Base-by-base conservation (phyloP, 2,797 vertebrate genomes). In the Lutjanus campechanus region DNA sequence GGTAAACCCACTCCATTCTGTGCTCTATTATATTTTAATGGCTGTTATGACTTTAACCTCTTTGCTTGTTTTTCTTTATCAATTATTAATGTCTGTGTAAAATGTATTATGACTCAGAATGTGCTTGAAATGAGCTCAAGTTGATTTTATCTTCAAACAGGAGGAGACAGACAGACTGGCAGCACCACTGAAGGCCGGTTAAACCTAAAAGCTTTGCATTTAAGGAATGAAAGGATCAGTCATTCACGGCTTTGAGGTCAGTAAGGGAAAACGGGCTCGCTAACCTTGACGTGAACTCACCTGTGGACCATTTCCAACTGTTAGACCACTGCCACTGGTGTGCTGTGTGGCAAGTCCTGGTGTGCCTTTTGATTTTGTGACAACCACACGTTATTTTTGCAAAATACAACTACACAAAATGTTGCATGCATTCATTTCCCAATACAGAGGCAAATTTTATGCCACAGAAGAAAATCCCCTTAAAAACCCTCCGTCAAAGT, bases 41-140 rank as follows among this genome's bases (percentile, higher is more conserved):
- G 47, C 79, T 84, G 77, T 72, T 77, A 77, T 81, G 78, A 83
- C 81, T 85, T 74, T 69, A 66, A 80, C 76, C 83, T 76, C 74
- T 66, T 69, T 81, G 86, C 82, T 70, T 84, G 78, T 76, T 83
- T 86, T 84, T 83, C 81, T 75, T 59, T 46, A 72, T 89, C 73
- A 84, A 70, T 79, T 82, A 79, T 86, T 81, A 73, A 77, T 58
- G 58, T 60, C 36, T 44, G 46, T 51, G 54, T 69, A 65, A 85
- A 84, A 86, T 59, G 64, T 63, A 59, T 78, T 49, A 58, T 41
- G 82, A 64, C 63, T 74, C 50, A 8, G 58, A 73, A 69, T 63
- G 58, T 60, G 20, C 47, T 61, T 69, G 43, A 70, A 82, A 71
- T 76, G 51, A 73, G 58, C 46, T 68, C 54, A 64, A 29, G 47